Conservation (phyloP, 2,888 invertebrate genomes). For the Eilema griseolum region DNA sequence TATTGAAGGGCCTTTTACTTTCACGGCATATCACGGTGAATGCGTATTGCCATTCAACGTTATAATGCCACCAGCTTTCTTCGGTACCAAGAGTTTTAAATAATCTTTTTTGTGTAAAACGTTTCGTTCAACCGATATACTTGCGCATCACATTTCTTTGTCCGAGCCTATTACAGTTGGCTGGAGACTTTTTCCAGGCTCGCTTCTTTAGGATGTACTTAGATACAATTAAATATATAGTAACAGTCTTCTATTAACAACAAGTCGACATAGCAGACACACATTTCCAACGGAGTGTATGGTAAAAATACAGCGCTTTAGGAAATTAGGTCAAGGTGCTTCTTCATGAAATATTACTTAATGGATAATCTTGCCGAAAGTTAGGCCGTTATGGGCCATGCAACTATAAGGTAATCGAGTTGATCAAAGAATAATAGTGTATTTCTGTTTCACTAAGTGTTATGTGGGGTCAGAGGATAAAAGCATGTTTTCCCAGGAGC, state of each 20-base stretch:
- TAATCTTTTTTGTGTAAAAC: background rate
- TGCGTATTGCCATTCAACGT: background rate
- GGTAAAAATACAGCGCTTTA: background rate
- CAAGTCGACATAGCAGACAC: background rate
- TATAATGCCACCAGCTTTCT: slow-evolving; percentile 3
- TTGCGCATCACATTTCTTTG: background rate
- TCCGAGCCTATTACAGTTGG: background rate
- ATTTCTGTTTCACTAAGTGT: slow-evolving; percentile 9
- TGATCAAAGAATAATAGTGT: slow-evolving; percentile 17
- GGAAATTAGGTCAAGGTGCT: slow-evolving; percentile 16
- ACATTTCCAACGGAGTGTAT: background rate
- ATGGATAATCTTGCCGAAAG: slow-evolving; percentile 18
- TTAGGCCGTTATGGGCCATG: slow-evolving; percentile 15
- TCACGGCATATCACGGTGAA: background rate
- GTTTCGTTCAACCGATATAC: background rate
- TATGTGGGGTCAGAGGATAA: slow-evolving; percentile 8
- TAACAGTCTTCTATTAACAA: background rate
- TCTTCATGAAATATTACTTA: slow-evolving; percentile 21
- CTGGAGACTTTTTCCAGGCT: background rate
- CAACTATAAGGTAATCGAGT: slow-evolving; percentile 14
- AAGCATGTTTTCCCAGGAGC: slow-evolving; percentile 13
- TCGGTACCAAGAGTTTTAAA: background rate
- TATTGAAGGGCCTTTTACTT: background rate
- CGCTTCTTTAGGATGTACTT: background rate
- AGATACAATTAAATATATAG: background rate